A percentile compares a stretch with the other conserved stretches of the same genome.
phyloP scores from a whole-genome alignment of 2,888 invertebrate genomes.

The Falcaria lacertinaria region DNA sequence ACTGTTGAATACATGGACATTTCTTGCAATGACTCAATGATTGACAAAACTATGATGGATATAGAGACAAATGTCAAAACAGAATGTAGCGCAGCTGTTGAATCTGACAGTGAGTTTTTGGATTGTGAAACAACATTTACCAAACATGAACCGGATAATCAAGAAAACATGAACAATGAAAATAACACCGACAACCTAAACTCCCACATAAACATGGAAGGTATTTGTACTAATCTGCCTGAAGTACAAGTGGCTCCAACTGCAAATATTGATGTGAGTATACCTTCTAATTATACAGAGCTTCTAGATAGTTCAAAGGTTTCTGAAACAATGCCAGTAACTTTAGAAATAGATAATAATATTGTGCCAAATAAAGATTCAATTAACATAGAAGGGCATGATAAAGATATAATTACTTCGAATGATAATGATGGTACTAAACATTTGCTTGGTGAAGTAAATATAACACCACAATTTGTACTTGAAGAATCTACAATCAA shows the following conservation, averaged over 20 bases:
- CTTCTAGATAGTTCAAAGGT: not conserved
- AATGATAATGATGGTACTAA: not conserved
- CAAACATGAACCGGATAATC: conserved; percentile 35
- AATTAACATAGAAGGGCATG: not conserved
- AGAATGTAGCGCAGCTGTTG: conserved; percentile 24
- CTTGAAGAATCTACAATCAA: not conserved
- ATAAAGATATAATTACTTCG: not conserved
- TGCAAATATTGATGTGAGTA: not conserved
- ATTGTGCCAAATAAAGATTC: not conserved
- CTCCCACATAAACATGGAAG: not conserved
- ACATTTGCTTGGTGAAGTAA: not conserved
- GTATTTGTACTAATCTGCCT: not conserved
- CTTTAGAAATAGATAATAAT: not conserved
- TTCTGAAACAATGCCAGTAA: not conserved
- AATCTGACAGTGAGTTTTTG: conserved; percentile 66
- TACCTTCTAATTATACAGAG: not conserved
- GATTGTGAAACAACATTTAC: conserved; percentile 68
- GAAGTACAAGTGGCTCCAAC: not conserved
- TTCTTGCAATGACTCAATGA: conserved; percentile 48
- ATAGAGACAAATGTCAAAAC: conserved; percentile 15
- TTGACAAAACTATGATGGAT: conserved; percentile 39
- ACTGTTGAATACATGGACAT: conserved; percentile 64
- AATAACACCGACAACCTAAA: not conserved
- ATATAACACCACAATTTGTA: not conserved
- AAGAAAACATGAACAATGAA: conserved; percentile 2